phyloP scores from a whole-genome alignment of 2,797 vertebrate species.

The Bryconaethiops microstoma region DNA sequence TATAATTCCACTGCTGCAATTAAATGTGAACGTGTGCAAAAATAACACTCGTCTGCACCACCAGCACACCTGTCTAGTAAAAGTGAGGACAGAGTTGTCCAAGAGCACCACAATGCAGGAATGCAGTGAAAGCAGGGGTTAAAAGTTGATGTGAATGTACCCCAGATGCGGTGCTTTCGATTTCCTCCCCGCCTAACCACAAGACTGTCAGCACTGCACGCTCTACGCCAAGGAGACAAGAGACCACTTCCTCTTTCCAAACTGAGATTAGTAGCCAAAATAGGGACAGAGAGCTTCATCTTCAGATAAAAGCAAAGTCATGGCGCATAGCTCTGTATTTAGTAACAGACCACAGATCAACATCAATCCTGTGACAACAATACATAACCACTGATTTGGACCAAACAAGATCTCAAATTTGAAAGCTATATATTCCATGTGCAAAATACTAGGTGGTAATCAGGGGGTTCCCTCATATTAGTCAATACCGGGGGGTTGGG shows the following conservation, averaged over 20 bases:
- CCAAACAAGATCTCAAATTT: no score
- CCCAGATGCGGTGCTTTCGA: conserved; percentile 50
- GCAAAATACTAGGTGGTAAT: no score
- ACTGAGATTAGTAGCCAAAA: conserved; percentile 14
- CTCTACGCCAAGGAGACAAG: conserved; percentile 48
- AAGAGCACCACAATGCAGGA: conserved; percentile 10
- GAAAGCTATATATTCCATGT: no score
- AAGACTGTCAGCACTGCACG: conserved; percentile 22
- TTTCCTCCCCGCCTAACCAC: conserved; percentile 56
- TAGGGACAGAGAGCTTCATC: neutral
- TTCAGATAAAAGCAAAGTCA: conserved; percentile 18
- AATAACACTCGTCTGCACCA: neutral
- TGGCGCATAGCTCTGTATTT: neutral
- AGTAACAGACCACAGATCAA: neutral
- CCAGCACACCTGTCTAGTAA: neutral
- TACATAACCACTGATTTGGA: no score
- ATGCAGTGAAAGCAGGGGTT: conserved; percentile 37
- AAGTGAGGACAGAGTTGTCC: neutral
- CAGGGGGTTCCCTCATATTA: no score
- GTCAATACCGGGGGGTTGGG: no score
- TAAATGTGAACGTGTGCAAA: neutral
- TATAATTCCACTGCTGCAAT: neutral
- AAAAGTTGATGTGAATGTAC: conserved; percentile 48
- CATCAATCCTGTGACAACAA: neutral
- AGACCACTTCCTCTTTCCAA: conserved; percentile 47